Percentiles rank a stretch among this genome's conserved stretches.
Evolutionary conservation across 2,113 vertebrate species (phyloP).

Genomic region (Ptilorrhoa leucosticta): DNA sequence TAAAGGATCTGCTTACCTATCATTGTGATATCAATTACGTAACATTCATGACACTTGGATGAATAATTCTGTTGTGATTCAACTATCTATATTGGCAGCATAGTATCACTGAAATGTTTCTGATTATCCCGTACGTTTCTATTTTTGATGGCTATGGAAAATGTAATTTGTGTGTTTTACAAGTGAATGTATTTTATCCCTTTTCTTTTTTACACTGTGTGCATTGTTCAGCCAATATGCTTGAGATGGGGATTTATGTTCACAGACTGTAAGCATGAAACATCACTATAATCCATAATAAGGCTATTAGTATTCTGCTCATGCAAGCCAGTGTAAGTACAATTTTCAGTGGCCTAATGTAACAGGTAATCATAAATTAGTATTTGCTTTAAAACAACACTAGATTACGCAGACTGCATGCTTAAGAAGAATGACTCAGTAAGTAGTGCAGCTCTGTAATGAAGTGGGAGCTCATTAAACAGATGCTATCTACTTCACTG

Average conservation of each 20-base stretch:
- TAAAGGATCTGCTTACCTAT: not conserved
- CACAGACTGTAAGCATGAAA: constrained; percentile 38
- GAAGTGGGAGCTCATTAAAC: constrained; percentile 79
- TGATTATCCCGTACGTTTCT: not conserved
- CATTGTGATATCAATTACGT: constrained; percentile 19
- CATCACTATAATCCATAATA: constrained; percentile 61
- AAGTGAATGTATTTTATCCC: constrained; percentile 7
- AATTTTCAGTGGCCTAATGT: constrained; percentile 79
- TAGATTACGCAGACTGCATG: constrained; percentile 59
- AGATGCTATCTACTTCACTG: constrained; percentile 71
- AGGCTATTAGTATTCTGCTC: constrained; percentile 73
- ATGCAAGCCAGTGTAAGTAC: constrained; percentile 62
- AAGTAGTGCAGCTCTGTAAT: constrained; percentile 60
- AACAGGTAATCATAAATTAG: constrained; percentile 85
- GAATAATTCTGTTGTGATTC: constrained; percentile 35
- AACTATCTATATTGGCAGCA: not conserved
- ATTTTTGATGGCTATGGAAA: constrained; percentile 19
- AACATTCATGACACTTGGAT: constrained; percentile 20
- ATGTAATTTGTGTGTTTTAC: not conserved
- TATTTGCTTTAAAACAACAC: constrained; percentile 79
- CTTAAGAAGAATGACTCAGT: constrained; percentile 69
- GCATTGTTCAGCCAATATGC: constrained; percentile 47
- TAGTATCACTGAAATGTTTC: constrained; percentile 9
- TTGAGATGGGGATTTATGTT: constrained; percentile 65
- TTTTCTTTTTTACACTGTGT: not conserved